A percentile compares a stretch with the other conserved stretches of the same genome.
Conservation (phyloP, 2,888 invertebrate genomes). For the Helicoverpa assulta region DNA sequence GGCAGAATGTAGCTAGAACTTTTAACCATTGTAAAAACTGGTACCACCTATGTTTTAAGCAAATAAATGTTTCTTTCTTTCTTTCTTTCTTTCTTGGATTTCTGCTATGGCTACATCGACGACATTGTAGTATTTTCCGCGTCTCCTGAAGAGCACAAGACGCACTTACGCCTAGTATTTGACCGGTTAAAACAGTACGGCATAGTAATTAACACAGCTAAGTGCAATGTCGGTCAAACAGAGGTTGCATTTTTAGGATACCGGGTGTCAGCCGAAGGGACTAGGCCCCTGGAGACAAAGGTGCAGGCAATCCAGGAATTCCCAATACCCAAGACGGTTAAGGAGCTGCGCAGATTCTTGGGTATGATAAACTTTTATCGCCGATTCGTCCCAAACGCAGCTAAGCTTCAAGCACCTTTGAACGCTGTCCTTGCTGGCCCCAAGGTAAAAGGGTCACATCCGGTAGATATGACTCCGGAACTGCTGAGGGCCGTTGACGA, state of each 20-base stretch:
- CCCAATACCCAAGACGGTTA: slow-evolving; percentile 41
- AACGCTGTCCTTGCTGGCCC: neutral
- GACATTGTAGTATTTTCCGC: slow-evolving; percentile 2
- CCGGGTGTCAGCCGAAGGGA: neutral
- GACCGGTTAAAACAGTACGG: no score
- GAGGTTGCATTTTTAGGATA: slow-evolving; percentile 11
- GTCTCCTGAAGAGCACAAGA: no score
- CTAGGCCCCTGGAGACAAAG: neutral
- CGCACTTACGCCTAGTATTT: no score
- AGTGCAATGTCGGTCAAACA: slow-evolving; percentile 2
- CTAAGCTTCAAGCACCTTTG: slow-evolving; percentile 10
- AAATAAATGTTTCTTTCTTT: no score
- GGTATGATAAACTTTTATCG: slow-evolving; percentile 59
- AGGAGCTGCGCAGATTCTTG: slow-evolving; percentile 48
- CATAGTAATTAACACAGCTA: slow-evolving; percentile 5
- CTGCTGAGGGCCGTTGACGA: neutral
- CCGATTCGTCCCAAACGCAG: slow-evolving; percentile 36
- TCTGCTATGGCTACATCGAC: slow-evolving; percentile 2
- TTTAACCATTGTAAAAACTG: no score
- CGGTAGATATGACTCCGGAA: no score
- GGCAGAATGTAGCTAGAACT: no score
- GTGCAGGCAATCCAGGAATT: slow-evolving; percentile 1
- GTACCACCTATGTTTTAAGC: no score
- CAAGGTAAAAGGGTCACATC: no score
- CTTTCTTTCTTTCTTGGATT: no score